Base-by-base conservation (phyloP, 2,888 invertebrate genomes). In the Clostera curtula region DNA sequence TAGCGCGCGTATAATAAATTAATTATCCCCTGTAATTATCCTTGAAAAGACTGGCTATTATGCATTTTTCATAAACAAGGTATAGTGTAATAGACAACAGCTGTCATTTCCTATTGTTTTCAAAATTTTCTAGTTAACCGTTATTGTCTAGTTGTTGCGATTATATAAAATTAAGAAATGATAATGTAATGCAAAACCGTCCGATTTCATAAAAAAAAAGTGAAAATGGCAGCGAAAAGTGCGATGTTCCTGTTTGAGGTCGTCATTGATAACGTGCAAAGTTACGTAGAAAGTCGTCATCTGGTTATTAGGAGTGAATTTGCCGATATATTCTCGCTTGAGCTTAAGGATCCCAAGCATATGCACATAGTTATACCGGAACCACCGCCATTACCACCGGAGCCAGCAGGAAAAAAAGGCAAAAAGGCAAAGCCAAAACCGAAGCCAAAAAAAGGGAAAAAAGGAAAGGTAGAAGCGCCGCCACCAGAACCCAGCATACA, bases 221-320 rank as follows among this genome's bases (percentile, higher is more conserved):
- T 5, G 15, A 29, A 28, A 56, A 82, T 83, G 80, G 66, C 77
- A 10, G 72, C 72, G 13, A 51, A 62, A n/a, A 71, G 64, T 29
- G 68, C 67, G 27, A 73, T 82, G 74, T 83, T 74, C 37, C 44
- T 83, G 24, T 82, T 83, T 37, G 82, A 83, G 49, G 80, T 83
- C 9, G 76, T 80, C 2, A 63, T 83, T 6, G 67, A 70, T 40
- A 73, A 51, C 28, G 66, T 82, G 1, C 62, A 64, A 27, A 74
- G 65, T 44, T 40, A 68, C 36, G 64, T 71, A 1, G 64, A 70
- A 25, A 75, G 66, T 34, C 56, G 71, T 5, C 41, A 49, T 13
- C 54, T 82, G 22, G 58, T 77, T 3, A 75, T 83, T 34, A 66
- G 56, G 43, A 70, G 71, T 45, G 80, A 82, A 30, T 83, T 83